Conservation (phyloP, 2,113 vertebrate genomes). For the Climacteris rufus region DNA sequence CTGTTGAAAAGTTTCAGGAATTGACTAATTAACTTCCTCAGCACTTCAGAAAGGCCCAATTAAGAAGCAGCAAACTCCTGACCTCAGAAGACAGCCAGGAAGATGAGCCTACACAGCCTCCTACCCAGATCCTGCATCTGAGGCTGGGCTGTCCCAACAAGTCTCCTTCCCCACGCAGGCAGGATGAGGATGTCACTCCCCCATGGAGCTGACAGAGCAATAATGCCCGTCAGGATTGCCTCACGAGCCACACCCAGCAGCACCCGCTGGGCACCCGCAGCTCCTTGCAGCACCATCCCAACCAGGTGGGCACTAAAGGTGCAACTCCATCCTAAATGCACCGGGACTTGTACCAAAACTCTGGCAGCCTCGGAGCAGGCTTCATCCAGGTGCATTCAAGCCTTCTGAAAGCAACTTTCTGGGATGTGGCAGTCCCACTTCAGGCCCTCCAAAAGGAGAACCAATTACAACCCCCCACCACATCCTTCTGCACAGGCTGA, state of each 20-base stretch:
- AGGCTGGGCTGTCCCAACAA: slow-evolving; percentile 37
- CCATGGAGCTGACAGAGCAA: not conserved
- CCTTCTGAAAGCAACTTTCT: not conserved
- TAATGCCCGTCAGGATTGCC: not conserved
- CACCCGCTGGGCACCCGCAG: no score
- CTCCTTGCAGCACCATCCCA: not conserved
- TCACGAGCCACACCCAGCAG: not conserved
- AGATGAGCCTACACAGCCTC: not conserved
- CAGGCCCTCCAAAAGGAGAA: not conserved
- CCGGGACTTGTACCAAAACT: not conserved
- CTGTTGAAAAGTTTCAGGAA: slow-evolving; percentile 16
- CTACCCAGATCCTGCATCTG: not conserved
- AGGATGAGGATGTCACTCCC: not conserved
- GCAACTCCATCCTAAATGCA: not conserved
- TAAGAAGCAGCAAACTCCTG: slow-evolving; percentile 27
- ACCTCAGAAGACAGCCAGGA: slow-evolving; percentile 16
- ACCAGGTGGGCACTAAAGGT: not conserved
- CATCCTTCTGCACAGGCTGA: not conserved
- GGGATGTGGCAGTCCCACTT: not conserved
- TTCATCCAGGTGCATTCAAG: not conserved
- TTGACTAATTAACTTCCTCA: slow-evolving; percentile 1
- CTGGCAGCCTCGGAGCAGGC: fast-evolving
- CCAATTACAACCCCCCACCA: not conserved
- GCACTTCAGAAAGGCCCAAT: not conserved
- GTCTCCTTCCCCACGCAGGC: slow-evolving; percentile 31